Evolutionary conservation across 2,888 invertebrate species (phyloP), one percentile per base, ranked within the genome.

Genomic region (Orthosia cruda): DNA sequence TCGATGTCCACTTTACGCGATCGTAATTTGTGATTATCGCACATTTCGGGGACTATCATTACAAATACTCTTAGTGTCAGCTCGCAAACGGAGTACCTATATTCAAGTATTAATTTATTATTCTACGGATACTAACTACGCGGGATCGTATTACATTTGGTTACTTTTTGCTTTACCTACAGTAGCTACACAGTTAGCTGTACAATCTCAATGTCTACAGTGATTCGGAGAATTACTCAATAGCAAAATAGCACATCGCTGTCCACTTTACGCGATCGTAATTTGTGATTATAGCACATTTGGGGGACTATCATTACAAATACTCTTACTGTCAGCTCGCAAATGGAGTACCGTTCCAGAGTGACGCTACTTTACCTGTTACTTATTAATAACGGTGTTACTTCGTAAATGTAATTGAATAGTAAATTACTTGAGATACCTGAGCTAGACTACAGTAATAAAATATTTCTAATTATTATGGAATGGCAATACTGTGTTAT

Each of bases 371-470:
- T 72, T 61, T 74, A 76, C 58, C 71, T 67, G 70, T 70, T 68
- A 72, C 64, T 73, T 73, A 84, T 58, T 68, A 74, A 69, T 81
- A 74, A 82, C 80, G 71, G 79, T 64, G 66, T 73, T 74, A 74
- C 68, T 76, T 64, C 52, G 59, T 58, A 75, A 75, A 71, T 77
- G 58, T 74, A 81, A 81, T 84, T 75, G 63, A 76, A 84, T 80
- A 80, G 71, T 81, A 80, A 83, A 74, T 74, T 68, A 71, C 59
- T 26, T 23, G 15, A 66, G 50, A 66, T 68, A 54, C 32, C 23
- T 49, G 13, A 57, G 50, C 45, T 73, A 62, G 32, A 61, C 45
- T 66, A 50, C 13, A 50, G 52, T 47, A 50, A 63, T 57, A 49
- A 62, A 58, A 40, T 62, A 45, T 71, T 23, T 54, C 12, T 23